Conservation (phyloP, 2,888 invertebrate species). For the Agrotis puta region DNA sequence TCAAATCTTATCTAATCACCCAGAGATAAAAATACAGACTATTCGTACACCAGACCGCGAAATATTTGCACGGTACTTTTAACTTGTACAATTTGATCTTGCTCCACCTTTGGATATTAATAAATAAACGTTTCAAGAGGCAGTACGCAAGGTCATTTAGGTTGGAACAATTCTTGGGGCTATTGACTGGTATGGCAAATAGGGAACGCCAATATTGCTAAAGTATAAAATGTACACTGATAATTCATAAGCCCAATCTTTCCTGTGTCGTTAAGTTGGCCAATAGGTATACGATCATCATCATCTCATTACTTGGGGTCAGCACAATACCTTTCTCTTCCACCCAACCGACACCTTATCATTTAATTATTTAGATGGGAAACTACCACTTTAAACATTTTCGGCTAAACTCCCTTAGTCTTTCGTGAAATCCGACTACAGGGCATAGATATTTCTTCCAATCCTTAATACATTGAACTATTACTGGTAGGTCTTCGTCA, state of each 20-base stretch:
- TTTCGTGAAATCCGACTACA: no score
- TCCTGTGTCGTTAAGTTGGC: neutral
- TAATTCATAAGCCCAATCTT: neutral
- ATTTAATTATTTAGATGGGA: no score
- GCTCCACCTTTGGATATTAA: neutral
- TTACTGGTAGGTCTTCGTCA: no score
- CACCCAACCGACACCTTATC: no score
- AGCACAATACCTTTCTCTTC: no score
- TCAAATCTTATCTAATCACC: slow-evolving; percentile 42
- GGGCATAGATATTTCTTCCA: no score
- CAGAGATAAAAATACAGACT: slow-evolving; percentile 43
- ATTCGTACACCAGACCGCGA: slow-evolving; percentile 7
- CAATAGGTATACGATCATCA: neutral
- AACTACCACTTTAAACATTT: no score
- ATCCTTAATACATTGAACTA: no score
- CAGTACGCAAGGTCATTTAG: neutral
- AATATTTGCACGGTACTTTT: slow-evolving; percentile 9
- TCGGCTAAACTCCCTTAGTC: no score
- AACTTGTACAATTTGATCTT: slow-evolving; percentile 8
- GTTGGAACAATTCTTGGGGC: neutral
- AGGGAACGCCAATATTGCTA: neutral
- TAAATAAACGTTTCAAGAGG: neutral
- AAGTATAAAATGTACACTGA: neutral
- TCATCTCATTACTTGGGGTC: no score
- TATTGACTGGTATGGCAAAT: neutral